These are phyloP conservation scores for Hucho hucho DNA, from an alignment of 2,113 vertebrate genomes.

Conservation along the genomic window DNA sequence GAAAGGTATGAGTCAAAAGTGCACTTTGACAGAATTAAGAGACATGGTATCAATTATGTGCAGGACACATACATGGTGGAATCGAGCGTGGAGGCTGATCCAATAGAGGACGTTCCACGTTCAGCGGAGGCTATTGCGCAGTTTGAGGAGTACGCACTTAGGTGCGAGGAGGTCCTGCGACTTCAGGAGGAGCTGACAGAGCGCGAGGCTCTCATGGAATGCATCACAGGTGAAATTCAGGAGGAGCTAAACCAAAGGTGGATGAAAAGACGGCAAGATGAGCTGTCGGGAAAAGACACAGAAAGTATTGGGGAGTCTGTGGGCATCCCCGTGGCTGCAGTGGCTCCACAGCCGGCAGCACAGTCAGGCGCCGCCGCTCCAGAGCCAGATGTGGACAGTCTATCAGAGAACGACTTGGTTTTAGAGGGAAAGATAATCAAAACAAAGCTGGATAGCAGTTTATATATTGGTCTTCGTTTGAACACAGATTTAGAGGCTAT, in stretches of 20 bases:
- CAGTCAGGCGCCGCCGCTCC: neutral
- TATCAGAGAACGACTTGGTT: constrained; percentile 69
- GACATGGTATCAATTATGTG: constrained; percentile 92
- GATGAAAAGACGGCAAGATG: constrained; percentile 86
- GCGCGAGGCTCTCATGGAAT: constrained; percentile 86
- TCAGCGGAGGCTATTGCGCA: constrained; percentile 63
- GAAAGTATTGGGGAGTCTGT: constrained; percentile 53
- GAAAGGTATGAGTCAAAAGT: constrained; percentile 87
- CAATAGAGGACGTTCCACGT: constrained; percentile 16
- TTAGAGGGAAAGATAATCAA: constrained; percentile 85
- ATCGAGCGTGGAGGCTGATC: constrained; percentile 40
- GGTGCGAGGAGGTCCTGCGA: constrained; percentile 79
- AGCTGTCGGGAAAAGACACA: constrained; percentile 63
- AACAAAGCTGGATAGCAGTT: constrained; percentile 91
- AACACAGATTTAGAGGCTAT: constrained; percentile 87
- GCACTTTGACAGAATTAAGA: constrained; percentile 87
- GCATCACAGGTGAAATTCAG: constrained; percentile 85
- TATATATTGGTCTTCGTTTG: constrained; percentile 91
- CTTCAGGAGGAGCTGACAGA: constrained; percentile 86
- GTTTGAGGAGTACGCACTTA: constrained; percentile 78
- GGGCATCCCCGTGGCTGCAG: constrained; percentile 11
- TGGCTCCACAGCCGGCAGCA: constrained; percentile 4
- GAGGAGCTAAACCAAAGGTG: constrained; percentile 91
- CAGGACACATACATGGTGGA: constrained; percentile 94
- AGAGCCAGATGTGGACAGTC: constrained; percentile 41